Evolutionary conservation across 2,113 vertebrate species (phyloP), one percentile per base, ranked within the genome.

Genomic region (Desmodus rotundus): DNA sequence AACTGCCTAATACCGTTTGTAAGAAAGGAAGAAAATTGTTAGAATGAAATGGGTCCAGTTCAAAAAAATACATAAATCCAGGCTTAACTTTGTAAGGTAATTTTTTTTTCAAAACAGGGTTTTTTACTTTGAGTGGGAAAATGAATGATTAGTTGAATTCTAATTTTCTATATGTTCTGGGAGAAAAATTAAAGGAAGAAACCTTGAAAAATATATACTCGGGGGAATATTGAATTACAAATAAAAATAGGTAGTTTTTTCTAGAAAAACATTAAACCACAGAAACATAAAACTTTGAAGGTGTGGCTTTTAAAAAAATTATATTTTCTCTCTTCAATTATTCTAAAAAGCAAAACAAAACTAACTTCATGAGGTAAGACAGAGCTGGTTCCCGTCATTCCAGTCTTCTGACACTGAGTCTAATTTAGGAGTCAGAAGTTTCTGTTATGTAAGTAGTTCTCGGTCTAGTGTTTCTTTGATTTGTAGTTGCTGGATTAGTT

Each of bases 121-220:
- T 87, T 43, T 54, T 58, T 4, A n/a, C 17, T 94, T 93, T 92
- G 16, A 89, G 11, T 17, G 7, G 70, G 47, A 91, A 89, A 94
- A 81, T 87, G 22, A 54, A 10, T 92, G 47, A 92, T 93, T 90
- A 82, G 43, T 68, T 95, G 76, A 63, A 43, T 88, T 84, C 38
- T 92, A 68, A 82, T 84, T 89, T 89, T 84, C 36, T 84, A 1
- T 80, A 52, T 74, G 6, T 95, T 92, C n/a, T 83, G 22, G 10
- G 1, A 24, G 11, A 45, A 24, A 45, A 67, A 92, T 47, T 33
- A 4, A 89, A 97, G 73, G 15, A 80, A 92, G 65, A 90, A 93
- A 86, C 24, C 4, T 89, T 58, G 19, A 93, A 96, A 91, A 85
- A 67, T 73, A 76, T 15, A 31, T 45, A 95, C 19, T 73, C 87